These are phyloP conservation scores for Strigamia transsilvanica DNA, from an alignment of 2,888 invertebrate species.

Conservation along the genomic window DNA sequence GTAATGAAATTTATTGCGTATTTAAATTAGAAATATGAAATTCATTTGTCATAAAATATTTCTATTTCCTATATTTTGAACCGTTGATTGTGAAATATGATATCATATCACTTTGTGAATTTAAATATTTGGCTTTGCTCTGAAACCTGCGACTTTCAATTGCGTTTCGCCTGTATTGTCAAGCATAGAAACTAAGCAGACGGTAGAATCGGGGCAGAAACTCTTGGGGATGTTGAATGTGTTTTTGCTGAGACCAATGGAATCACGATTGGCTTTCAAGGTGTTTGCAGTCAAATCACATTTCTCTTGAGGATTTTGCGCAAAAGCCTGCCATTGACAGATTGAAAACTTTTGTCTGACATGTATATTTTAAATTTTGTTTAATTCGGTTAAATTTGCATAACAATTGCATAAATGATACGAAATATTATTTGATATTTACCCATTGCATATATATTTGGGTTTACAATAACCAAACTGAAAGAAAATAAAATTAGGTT, in stretches of 20 bases:
- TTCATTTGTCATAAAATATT: not conserved
- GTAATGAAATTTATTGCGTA: not conserved
- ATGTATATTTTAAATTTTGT: not conserved
- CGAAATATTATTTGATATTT: too few relatives aligned
- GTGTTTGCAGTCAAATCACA: not conserved
- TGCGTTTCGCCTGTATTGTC: not conserved
- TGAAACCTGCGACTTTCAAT: not conserved
- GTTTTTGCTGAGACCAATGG: slow-evolving; percentile 16
- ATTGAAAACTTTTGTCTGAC: slow-evolving; percentile 1
- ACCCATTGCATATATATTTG: too few relatives aligned
- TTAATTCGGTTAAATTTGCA: not conserved
- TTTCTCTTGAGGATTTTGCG: not conserved
- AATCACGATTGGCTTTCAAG: slow-evolving; percentile 30
- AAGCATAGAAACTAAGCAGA: not conserved
- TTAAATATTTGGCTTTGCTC: not conserved
- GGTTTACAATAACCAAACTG: too few relatives aligned
- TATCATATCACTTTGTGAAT: not conserved
- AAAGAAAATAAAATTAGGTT: too few relatives aligned
- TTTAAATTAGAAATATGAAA: not conserved
- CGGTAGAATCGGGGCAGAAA: not conserved
- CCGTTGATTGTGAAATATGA: not conserved
- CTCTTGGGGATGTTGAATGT: slow-evolving; percentile 27
- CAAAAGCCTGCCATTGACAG: slow-evolving; percentile 6
- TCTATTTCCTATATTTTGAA: not conserved
- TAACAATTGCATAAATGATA: too few relatives aligned